Evolutionary conservation across 2,888 invertebrate species (phyloP).

Genomic region (Chrysomela aeneicollis): DNA sequence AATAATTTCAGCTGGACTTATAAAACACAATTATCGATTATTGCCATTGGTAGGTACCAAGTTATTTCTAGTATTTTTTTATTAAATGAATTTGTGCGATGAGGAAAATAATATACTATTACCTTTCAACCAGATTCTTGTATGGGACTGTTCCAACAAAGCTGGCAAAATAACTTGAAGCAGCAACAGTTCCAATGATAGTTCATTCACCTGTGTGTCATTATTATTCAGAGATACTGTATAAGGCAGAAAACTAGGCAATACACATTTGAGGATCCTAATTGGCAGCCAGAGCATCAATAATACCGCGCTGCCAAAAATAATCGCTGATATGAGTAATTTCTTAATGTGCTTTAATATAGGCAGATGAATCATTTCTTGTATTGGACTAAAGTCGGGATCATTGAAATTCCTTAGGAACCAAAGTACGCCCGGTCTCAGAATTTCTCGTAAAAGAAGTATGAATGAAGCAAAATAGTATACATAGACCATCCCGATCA

Average conservation of each 20-base stretch:
- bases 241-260: constrained; percentile 94
- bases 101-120: neutral
- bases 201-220: constrained; percentile 89
- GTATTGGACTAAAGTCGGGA: constrained; percentile 99
- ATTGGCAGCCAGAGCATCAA: constrained; percentile 97
- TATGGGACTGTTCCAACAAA: constrained; percentile 94
- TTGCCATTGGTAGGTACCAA: too few relatives aligned
- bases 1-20: too few relatives aligned
- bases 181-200: constrained; percentile 90
- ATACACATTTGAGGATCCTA: constrained; percentile 78
- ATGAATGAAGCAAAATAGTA: constrained; percentile 99
- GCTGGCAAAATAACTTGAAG: constrained; percentile 96
- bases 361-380: constrained; percentile 98
- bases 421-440: constrained; percentile 97
- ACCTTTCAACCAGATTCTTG: constrained; percentile 88
- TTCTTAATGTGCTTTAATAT: constrained; percentile 90
- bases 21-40: too few relatives aligned
- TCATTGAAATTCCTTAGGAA: constrained; percentile 97
- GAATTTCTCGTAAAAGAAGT: constrained; percentile 87
- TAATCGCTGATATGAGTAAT: constrained; percentile 90
- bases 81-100: too few relatives aligned
- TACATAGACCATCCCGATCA: constrained; percentile 98
- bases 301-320: constrained; percentile 95
- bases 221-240: constrained; percentile 83
- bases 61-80: too few relatives aligned